Base-by-base conservation (phyloP, 2,113 vertebrate genomes). In the Illadopsis cleaveri region DNA sequence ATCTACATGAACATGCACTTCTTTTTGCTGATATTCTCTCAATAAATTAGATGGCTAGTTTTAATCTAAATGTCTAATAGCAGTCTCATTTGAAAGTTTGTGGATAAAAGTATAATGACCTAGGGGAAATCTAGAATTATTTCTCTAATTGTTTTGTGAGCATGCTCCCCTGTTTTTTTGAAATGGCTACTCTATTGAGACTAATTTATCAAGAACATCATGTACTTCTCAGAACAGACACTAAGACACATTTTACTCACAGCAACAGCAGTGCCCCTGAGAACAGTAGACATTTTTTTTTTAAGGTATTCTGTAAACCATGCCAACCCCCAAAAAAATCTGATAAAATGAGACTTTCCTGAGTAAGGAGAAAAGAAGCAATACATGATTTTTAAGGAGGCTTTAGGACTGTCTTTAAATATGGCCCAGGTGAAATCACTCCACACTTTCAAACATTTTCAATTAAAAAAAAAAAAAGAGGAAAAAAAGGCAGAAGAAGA, bases 131-230 rank as follows among this genome's bases (percentile, higher is more conserved):
- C 15, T 48, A 40, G 18, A 64, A 64, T 64, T 58, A 53, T 18
- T 81, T 84, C 40, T 60, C 9, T n/a, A 31, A 65, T 80, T 57
- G 6, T 24, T 87, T 62, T 1, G 2, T 38, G 6, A 64, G 4
- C 20, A 66, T 17, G 5, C 0, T 57, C 6, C 30, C 4, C 4
- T 4, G 30, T 54, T 53, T 31, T 31, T 7, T 11, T 1, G 2
- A 28, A n/a, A 58, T 38, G 11, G 8, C 20, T 47, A n/a, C 44
- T 72, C n/a, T 31, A 62, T 57, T 86, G 48, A 57, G 30, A 57
- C 20, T n/a, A 73, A 50, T 64, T 31, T 48, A 19, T 5, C 4
- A 7, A 48, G 38, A 53, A 24, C 15, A 44, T 22, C 5, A 64
- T 15, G 21, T 69, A 38, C 15, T 30, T 60, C 60, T 60, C 38